Evolutionary conservation across 2,888 invertebrate species (phyloP).

Genomic region (Hydropsyche betteni): DNA sequence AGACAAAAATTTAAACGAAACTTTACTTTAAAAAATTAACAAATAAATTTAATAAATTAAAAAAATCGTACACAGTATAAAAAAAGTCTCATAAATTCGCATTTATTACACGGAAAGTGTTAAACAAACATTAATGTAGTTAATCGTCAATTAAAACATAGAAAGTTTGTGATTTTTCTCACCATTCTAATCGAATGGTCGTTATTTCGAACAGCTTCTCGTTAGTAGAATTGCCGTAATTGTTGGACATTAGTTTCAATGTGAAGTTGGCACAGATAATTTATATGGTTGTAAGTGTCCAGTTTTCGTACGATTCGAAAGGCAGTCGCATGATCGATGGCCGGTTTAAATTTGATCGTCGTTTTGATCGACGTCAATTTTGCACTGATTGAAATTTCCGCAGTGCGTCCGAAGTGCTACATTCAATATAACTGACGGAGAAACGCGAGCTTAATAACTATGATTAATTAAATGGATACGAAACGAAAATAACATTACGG

Average conservation of each 20-base stretch:
- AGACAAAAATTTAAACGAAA: too few species aligned
- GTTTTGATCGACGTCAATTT: conserved; percentile 29
- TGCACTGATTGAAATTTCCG: background rate
- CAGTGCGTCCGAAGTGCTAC: too few species aligned
- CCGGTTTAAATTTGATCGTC: conserved; percentile 4
- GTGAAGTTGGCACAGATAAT: background rate
- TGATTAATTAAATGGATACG: conserved; percentile 13
- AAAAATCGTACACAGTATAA: too few species aligned
- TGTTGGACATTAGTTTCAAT: conserved; percentile 2
- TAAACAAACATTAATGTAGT: too few species aligned
- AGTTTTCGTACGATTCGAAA: background rate
- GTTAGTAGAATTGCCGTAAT: background rate
- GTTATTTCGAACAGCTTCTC: too few species aligned
- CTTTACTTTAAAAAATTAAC: too few species aligned
- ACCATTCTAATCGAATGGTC: too few species aligned
- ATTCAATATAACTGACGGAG: background rate
- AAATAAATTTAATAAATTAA: too few species aligned
- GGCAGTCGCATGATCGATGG: conserved; percentile 20
- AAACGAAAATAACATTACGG: background rate
- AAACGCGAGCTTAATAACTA: background rate
- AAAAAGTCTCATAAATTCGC: too few species aligned
- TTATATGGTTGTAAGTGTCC: conserved; percentile 9
- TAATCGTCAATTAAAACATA: too few species aligned
- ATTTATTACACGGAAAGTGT: too few species aligned
- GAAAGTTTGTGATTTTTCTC: too few species aligned